These are phyloP conservation scores for Agrochola lota DNA, from an alignment of 2,888 invertebrate species.

Conservation along the genomic window DNA sequence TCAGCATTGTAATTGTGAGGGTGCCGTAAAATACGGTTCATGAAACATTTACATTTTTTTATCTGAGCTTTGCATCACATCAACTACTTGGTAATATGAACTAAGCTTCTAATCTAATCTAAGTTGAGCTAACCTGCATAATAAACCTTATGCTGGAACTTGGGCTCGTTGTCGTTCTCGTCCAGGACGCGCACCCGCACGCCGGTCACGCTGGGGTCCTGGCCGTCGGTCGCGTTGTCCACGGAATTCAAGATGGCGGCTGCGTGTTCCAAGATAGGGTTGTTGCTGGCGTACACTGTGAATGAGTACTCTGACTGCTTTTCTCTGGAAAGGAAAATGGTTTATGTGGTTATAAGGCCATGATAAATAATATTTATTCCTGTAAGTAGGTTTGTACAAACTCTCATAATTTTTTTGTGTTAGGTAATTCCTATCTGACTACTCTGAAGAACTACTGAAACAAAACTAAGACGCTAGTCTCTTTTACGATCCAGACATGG, in stretches of 20 bases:
- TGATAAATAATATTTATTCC: neutral
- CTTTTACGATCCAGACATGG: neutral
- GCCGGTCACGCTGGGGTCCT: slow-evolving; percentile 93
- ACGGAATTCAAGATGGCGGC: slow-evolving; percentile 83
- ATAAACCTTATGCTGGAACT: slow-evolving; percentile 92
- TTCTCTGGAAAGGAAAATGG: slow-evolving; percentile 89
- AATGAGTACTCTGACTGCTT: slow-evolving; percentile 93
- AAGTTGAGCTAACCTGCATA: slow-evolving; percentile 90
- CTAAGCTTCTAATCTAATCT: neutral
- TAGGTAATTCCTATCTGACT: too few species aligned
- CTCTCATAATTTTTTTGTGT: too few species aligned
- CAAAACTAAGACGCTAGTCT: neutral
- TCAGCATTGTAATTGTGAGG: neutral
- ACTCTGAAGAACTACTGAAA: neutral
- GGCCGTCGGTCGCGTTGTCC: slow-evolving; percentile 82
- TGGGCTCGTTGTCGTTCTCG: slow-evolving; percentile 96
- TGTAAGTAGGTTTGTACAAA: too few species aligned
- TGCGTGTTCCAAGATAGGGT: slow-evolving; percentile 92
- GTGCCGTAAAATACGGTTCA: neutral
- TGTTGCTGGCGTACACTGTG: slow-evolving; percentile 95
- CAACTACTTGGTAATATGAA: neutral
- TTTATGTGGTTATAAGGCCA: too few species aligned
- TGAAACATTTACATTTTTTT: too few species aligned
- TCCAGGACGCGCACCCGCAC: slow-evolving; percentile 94
- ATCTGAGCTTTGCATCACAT: neutral